Evolutionary conservation across 1,140 invertebrate species (phyloP).

Genomic region (Ectropis grisescens): DNA sequence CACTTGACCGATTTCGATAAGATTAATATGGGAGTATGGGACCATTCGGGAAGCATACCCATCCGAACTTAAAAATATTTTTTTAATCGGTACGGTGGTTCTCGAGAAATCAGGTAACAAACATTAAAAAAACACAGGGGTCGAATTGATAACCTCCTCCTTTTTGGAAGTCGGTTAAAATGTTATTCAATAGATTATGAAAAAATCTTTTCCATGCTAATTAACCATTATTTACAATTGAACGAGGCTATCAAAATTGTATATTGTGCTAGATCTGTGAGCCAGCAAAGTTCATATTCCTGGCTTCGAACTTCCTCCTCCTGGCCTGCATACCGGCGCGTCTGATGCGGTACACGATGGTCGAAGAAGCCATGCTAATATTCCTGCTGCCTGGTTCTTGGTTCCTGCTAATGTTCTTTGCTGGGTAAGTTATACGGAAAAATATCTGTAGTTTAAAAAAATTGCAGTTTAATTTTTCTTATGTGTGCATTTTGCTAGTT

Average conservation of each 20-base stretch:
- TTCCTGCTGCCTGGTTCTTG: constrained; percentile 95
- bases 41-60: no score
- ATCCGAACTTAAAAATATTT: no score
- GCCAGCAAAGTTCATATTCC: constrained; percentile 94
- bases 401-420: constrained; percentile 99
- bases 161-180: no score
- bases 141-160: no score
- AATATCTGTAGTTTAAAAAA: not conserved
- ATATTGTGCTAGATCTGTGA: constrained; percentile 43
- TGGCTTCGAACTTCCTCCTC: constrained; percentile 93
- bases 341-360: constrained; percentile 77
- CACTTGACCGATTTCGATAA: no score
- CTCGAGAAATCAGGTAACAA: no score
- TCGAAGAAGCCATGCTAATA: constrained; percentile 93
- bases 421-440: constrained; percentile 78
- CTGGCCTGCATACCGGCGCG: constrained; percentile 93
- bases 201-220: not conserved
- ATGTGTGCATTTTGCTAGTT: no score
- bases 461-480: not conserved
- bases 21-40: no score
- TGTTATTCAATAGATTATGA: not conserved
- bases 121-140: no score
- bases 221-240: no score
- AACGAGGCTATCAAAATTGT: no score
- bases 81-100: no score